Conservation (phyloP, 2,113 vertebrate genomes). For the Oryzias woworae region DNA sequence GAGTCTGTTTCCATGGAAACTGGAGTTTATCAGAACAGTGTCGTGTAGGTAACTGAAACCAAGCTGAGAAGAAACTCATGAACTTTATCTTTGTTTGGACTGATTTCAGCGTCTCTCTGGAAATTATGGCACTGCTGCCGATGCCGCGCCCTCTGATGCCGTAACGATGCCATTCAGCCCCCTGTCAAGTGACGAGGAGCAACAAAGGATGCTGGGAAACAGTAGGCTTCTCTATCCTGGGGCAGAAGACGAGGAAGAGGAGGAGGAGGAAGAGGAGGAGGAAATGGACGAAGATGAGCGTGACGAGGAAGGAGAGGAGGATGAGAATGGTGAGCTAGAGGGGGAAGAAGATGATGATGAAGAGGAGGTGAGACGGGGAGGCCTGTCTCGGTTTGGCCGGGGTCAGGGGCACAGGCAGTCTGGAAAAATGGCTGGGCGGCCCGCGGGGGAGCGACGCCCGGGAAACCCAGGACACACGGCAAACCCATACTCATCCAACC, state of each 20-base stretch:
- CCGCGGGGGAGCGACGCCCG: slow-evolving; percentile 58
- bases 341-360: slow-evolving; percentile 71
- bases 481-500: slow-evolving; percentile 78
- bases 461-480: slow-evolving; percentile 69
- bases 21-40: slow-evolving; percentile 11
- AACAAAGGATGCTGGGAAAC: slow-evolving; percentile 85
- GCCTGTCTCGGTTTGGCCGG: slow-evolving; percentile 57
- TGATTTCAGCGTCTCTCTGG: slow-evolving; percentile 65
- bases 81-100: slow-evolving; percentile 9
- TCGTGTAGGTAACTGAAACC: not conserved
- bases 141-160: slow-evolving; percentile 79
- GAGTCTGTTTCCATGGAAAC: slow-evolving; percentile 54
- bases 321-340: slow-evolving; percentile 75
- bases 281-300: slow-evolving; percentile 78
- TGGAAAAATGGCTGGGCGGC: slow-evolving; percentile 54
- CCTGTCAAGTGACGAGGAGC: slow-evolving; percentile 91
- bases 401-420: slow-evolving; percentile 71
- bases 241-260: slow-evolving; percentile 84
- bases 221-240: slow-evolving; percentile 79
- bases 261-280: slow-evolving; percentile 87
- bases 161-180: slow-evolving; percentile 92
- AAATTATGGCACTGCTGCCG: slow-evolving; percentile 79
- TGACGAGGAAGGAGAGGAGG: slow-evolving; percentile 70
- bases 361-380: slow-evolving; percentile 63
- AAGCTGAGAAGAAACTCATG: not conserved